These are phyloP conservation scores for Macrophya alboannulata DNA, from an alignment of 2,888 invertebrate genomes.

Conservation along the genomic window DNA sequence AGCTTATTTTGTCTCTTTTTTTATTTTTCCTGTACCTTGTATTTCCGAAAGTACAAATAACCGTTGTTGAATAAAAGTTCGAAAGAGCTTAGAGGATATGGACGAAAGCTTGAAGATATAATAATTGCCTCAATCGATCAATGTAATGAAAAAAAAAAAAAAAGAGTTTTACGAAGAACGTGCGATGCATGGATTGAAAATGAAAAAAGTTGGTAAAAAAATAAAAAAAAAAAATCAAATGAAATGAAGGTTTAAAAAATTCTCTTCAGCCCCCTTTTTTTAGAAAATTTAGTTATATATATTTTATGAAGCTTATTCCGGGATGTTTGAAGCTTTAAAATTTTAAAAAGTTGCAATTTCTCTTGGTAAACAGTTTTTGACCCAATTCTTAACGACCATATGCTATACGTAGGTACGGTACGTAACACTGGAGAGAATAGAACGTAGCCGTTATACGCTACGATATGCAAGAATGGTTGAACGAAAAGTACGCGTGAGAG, in stretches of 20 bases:
- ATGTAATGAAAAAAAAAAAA: too few species aligned
- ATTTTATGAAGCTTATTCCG: not conserved
- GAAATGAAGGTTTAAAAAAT: not conserved
- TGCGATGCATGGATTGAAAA: too few species aligned
- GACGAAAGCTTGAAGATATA: too few species aligned
- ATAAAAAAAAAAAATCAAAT: not conserved
- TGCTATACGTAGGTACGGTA: too few species aligned
- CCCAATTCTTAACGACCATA: conserved; percentile 19
- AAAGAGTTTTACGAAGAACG: too few species aligned
- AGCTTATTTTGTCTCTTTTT: not conserved
- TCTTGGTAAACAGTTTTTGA: conserved; percentile 5
- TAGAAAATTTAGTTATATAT: not conserved
- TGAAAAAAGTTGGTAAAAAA: not conserved
- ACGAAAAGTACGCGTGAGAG: not conserved
- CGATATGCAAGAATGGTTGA: not conserved
- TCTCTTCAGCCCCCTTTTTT: not conserved
- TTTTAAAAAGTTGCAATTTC: not conserved
- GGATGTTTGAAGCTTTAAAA: not conserved
- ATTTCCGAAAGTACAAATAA: not conserved
- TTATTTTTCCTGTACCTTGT: not conserved
- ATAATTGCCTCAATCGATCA: too few species aligned
- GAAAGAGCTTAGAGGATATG: too few species aligned
- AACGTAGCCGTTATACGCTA: not conserved
- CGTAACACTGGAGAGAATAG: not conserved
- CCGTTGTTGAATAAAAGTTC: too few species aligned